Conservation (phyloP, 2,888 invertebrate species). For the Apotomis betuletana region DNA sequence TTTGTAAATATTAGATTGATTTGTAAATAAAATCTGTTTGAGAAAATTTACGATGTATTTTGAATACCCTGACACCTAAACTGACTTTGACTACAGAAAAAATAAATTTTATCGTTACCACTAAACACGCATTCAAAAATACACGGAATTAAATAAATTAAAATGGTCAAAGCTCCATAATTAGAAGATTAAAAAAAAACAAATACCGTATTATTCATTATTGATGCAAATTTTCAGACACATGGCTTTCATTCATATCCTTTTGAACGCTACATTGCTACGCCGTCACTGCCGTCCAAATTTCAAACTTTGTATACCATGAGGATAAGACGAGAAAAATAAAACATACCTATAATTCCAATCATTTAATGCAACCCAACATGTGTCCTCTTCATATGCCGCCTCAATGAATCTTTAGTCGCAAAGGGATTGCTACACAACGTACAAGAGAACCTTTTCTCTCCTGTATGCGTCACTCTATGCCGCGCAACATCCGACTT, state of each 20-base stretch:
- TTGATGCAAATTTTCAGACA: too few species aligned
- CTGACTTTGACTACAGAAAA: too few species aligned
- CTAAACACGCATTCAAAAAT: too few species aligned
- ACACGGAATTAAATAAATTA: too few species aligned
- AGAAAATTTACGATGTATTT: not conserved
- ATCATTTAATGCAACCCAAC: conserved; percentile 41
- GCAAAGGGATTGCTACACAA: conserved; percentile 66
- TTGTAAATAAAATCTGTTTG: conserved; percentile 23
- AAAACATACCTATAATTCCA: not conserved
- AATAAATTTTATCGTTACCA: too few species aligned
- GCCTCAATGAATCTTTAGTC: conserved; percentile 67
- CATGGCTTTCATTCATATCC: too few species aligned
- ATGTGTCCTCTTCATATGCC: conserved; percentile 69
- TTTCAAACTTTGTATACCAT: too few species aligned
- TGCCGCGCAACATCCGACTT: conserved; percentile 69
- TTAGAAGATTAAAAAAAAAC: too few species aligned
- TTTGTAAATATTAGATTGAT: not conserved
- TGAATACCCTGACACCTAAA: not conserved
- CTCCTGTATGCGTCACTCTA: conserved; percentile 67
- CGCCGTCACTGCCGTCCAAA: too few species aligned
- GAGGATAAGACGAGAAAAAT: not conserved
- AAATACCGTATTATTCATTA: too few species aligned
- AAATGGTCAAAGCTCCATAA: too few species aligned
- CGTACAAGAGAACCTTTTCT: conserved; percentile 63
- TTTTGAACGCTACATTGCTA: too few species aligned